Evolutionary conservation across 2,888 invertebrate species (phyloP).

Genomic region (Aporophyla nigra): DNA sequence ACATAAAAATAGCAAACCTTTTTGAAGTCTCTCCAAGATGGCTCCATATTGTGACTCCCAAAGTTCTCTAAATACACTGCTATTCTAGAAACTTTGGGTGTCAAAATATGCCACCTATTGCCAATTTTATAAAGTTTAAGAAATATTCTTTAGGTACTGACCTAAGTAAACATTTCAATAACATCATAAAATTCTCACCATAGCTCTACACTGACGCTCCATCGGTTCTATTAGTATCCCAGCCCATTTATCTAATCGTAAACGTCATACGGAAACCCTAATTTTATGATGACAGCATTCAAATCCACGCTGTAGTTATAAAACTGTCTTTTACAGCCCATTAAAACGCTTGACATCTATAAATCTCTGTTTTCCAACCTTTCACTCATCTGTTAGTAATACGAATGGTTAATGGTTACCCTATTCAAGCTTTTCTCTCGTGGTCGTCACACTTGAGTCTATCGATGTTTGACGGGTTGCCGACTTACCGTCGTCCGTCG

Average conservation of each 20-base stretch:
- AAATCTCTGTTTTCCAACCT: slow-evolving; percentile 35
- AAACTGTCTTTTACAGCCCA: slow-evolving; percentile 36
- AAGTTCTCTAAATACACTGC: neutral
- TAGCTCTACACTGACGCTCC: neutral
- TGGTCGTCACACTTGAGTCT: slow-evolving; percentile 63
- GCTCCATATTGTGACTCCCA: neutral
- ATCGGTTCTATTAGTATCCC: neutral
- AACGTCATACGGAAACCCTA: slow-evolving; percentile 24
- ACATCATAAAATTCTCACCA: neutral
- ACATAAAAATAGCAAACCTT: neutral
- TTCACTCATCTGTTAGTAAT: slow-evolving; percentile 30
- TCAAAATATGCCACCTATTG: neutral
- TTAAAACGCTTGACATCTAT: slow-evolving; percentile 34
- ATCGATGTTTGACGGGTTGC: slow-evolving; percentile 66
- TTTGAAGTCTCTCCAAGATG: neutral
- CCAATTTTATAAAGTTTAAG: neutral
- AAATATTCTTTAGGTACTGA: neutral
- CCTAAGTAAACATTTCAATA: neutral
- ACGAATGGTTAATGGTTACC: slow-evolving; percentile 59
- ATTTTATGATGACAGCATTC: slow-evolving; percentile 33
- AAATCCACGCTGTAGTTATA: slow-evolving; percentile 21
- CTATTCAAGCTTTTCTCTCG: slow-evolving; percentile 68
- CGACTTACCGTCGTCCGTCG: slow-evolving; percentile 48
- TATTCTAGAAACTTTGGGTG: neutral
- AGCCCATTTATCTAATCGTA: slow-evolving; percentile 14